phyloP scores from a whole-genome alignment of 37 sponge, comb jelly and placozoan genomes.

The Lycopodina hypogea region DNA sequence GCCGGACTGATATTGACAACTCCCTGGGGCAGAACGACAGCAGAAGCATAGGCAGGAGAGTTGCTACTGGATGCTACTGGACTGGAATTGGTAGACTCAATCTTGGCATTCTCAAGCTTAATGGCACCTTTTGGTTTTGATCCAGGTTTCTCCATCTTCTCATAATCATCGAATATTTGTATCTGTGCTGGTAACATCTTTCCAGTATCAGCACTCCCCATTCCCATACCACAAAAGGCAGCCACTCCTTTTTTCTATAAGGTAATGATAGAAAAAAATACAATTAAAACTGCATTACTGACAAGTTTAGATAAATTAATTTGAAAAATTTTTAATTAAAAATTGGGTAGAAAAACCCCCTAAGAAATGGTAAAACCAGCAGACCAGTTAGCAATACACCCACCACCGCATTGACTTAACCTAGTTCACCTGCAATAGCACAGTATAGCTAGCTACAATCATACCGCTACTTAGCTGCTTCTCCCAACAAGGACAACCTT shows the following conservation, averaged over 20 bases:
- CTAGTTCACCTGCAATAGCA: not conserved
- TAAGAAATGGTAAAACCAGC: too few species aligned
- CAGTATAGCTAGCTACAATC: not conserved
- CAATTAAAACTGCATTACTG: too few species aligned
- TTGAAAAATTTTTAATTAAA: too few species aligned
- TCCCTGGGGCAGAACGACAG: not conserved
- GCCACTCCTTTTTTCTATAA: conserved; percentile 26
- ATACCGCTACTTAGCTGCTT: too few species aligned
- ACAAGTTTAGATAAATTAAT: not conserved
- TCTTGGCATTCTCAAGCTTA: conserved; percentile 10
- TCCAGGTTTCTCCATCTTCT: conserved; percentile 18
- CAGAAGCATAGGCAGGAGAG: conserved; percentile 14
- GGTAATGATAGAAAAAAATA: not conserved
- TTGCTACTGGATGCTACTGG: not conserved
- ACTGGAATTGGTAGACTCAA: conserved; percentile 4
- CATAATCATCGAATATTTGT: conserved; percentile 28
- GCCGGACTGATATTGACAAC: not conserved
- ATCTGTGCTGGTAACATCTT: conserved; percentile 6
- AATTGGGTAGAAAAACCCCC: too few species aligned
- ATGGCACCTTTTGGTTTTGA: conserved; percentile 23
- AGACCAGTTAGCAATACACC: too few species aligned
- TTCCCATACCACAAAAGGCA: conserved; percentile 23
- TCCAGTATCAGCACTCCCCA: not conserved
- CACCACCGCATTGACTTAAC: too few species aligned
- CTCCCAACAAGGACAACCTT: too few species aligned